Conservation (phyloP, 2,113 vertebrate genomes). For the Apeltes quadracus region DNA sequence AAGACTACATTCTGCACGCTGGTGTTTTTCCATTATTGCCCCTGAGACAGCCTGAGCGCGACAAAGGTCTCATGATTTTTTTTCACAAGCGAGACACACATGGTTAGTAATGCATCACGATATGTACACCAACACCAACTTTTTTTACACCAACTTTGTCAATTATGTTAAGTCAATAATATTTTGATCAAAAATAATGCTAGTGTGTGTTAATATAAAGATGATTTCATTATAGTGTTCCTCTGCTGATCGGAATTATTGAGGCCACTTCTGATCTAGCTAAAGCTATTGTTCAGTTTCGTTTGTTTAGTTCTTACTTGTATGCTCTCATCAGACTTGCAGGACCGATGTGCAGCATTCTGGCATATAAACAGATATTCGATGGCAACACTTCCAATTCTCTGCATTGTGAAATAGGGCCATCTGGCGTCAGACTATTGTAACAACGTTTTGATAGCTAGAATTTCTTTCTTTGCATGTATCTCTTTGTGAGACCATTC, state of each 20-base stretch:
- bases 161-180: too few relatives aligned
- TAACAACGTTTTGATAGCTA: not conserved
- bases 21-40: not conserved
- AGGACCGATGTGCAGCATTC: not conserved
- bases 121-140: not conserved
- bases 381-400: not conserved
- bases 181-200: not conserved
- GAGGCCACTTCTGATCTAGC: not conserved
- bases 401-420: not conserved
- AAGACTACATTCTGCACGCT: not conserved
- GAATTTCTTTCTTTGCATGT: not conserved
- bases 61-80: conserved; percentile 11
- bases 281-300: not conserved
- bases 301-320: not conserved
- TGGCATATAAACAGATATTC: not conserved
- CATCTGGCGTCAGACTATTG: conserved; percentile 25
- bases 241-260: not conserved
- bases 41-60: not conserved
- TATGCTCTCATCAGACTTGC: not conserved
- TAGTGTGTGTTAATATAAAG: not conserved
- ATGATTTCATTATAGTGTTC: not conserved
- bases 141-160: not conserved
- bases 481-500: not conserved
- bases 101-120: not conserved
- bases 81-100: conserved; percentile 20